A percentile compares a stretch with the other conserved stretches of the same genome.
phyloP scores from a whole-genome alignment of 2,113 vertebrate species.

The Pteronura brasiliensis region DNA sequence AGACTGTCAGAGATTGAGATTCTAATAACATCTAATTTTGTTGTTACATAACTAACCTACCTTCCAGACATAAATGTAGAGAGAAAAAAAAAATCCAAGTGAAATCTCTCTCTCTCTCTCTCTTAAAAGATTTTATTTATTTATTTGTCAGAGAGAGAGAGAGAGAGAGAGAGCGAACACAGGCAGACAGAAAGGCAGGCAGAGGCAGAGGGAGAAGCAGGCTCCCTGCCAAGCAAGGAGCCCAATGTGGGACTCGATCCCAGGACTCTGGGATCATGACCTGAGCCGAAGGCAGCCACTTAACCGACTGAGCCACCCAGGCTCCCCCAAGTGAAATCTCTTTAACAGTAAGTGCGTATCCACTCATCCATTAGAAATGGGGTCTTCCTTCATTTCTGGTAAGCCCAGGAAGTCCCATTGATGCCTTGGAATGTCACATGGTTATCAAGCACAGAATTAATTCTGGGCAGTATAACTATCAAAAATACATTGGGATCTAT shows the following conservation, averaged over 20 bases:
- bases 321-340: background rate
- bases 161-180: too few species aligned
- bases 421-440: background rate
- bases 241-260: too few species aligned
- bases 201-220: too few species aligned
- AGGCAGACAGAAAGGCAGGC: too few species aligned
- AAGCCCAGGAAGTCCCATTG: background rate
- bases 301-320: too few species aligned
- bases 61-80: background rate
- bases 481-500: background rate
- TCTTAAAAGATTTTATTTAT: too few species aligned
- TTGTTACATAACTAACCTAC: background rate
- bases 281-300: too few species aligned
- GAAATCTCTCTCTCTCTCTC: background rate
- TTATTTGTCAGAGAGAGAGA: too few species aligned
- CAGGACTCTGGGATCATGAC: too few species aligned
- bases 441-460: background rate
- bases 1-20: background rate
- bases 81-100: background rate
- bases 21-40: background rate
- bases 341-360: accelerated
- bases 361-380: background rate
- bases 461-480: background rate
- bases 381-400: background rate
- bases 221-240: too few species aligned